Evolutionary conservation across 1,140 invertebrate species (phyloP).

Genomic region (Leptestheria dahalacensis): DNA sequence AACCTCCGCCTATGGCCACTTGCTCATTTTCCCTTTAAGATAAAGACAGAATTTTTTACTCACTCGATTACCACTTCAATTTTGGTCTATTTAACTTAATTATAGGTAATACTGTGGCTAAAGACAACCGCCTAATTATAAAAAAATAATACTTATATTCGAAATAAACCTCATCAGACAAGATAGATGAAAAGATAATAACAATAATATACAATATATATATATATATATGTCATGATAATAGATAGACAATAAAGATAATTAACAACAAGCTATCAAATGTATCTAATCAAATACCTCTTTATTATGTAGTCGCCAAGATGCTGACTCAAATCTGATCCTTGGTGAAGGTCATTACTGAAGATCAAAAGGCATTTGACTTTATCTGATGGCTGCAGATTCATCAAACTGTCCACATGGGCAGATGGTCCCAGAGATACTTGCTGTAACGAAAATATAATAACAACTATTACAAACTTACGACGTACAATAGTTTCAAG

Average conservation of each 20-base stretch:
- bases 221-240: not conserved
- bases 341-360: not conserved
- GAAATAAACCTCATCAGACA: no score
- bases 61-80: not conserved
- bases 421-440: not conserved
- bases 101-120: no score
- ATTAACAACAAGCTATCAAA: no score
- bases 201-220: no score
- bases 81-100: no score
- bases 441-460: not conserved
- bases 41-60: not conserved
- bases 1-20: constrained; percentile 24
- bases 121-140: no score
- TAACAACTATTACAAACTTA: not conserved
- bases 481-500: not conserved
- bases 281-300: not conserved
- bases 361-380: constrained; percentile 2
- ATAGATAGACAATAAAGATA: not conserved
- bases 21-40: constrained; percentile 21
- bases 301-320: not conserved
- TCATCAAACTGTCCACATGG: not conserved
- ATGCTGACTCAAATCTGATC: not conserved
- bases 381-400: not conserved
- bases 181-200: no score
- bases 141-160: no score